Percentiles rank a stretch among this genome's conserved stretches.
Conservation (phyloP, 2,888 invertebrate species). For the Dascillus cervinus region DNA sequence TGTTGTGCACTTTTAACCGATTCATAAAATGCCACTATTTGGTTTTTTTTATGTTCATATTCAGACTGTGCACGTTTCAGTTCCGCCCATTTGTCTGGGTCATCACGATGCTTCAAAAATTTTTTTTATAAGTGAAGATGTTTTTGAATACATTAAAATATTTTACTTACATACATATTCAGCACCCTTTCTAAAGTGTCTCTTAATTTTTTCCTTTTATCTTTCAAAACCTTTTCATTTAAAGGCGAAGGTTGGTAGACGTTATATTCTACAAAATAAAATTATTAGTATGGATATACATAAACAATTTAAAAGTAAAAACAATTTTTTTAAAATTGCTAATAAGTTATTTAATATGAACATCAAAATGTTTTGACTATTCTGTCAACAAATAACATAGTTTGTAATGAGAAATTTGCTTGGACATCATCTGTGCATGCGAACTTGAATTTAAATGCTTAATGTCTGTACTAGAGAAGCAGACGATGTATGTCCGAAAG, state of each 20-base stretch:
- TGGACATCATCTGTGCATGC: too few species aligned
- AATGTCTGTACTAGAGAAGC: too few species aligned
- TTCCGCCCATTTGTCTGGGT: slow-evolving; percentile 89
- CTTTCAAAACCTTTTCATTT: slow-evolving; percentile 93
- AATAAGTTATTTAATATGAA: too few species aligned
- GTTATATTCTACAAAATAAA: slow-evolving; percentile 70
- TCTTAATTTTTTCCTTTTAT: slow-evolving; percentile 90
- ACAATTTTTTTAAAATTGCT: too few species aligned
- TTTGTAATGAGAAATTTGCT: too few species aligned
- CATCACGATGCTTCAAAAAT: slow-evolving; percentile 76
- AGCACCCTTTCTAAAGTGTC: slow-evolving; percentile 93
- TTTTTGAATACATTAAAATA: too few species aligned
- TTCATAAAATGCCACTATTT: slow-evolving; percentile 87
- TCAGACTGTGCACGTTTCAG: slow-evolving; percentile 85
- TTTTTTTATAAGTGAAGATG: background rate
- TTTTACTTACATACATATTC: slow-evolving; percentile 85
- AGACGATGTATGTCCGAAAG: too few species aligned
- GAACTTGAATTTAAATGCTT: too few species aligned
- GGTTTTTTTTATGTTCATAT: slow-evolving; percentile 81
- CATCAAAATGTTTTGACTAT: too few species aligned
- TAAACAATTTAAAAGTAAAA: too few species aligned
- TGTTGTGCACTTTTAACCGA: slow-evolving; percentile 93
- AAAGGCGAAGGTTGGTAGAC: slow-evolving; percentile 89
- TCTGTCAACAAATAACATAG: too few species aligned
- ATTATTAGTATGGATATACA: too few species aligned